These are phyloP conservation scores for Lordiphosa collinella DNA, from an alignment of 1,140 invertebrate genomes.

Conservation along the genomic window DNA sequence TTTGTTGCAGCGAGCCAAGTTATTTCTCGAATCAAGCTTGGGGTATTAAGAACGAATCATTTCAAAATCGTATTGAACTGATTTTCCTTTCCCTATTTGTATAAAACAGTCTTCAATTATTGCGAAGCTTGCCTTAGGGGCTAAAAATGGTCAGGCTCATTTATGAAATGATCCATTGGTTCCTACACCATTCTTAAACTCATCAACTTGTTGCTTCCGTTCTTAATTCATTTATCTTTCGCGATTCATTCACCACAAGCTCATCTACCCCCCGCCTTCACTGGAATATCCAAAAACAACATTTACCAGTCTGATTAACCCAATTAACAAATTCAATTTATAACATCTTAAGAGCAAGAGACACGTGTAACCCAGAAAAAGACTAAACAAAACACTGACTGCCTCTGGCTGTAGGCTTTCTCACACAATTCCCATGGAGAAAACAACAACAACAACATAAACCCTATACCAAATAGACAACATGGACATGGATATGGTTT, in stretches of 20 bases:
- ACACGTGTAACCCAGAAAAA: conserved; percentile 61
- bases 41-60: no score
- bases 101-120: no score
- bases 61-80: no score
- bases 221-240: no score
- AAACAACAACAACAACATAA: conserved; percentile 67
- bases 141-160: no score
- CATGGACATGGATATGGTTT: conserved; percentile 34
- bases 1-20: no score
- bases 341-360: conserved; percentile 22
- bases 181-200: no score
- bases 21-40: no score
- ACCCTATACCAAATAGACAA: conserved; percentile 35
- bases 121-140: no score
- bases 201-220: no score
- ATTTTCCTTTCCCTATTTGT: no score
- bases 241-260: conserved; percentile 2
- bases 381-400: conserved; percentile 4
- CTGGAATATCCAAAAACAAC: conserved; percentile 10
- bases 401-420: conserved; percentile 40
- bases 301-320: conserved; percentile 22
- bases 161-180: no score
- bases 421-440: conserved; percentile 46
- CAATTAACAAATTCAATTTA: conserved; percentile 36
- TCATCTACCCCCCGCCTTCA: conserved; percentile 7